Percentiles rank a stretch among this genome's conserved stretches.
Evolutionary conservation across 1,140 invertebrate genomes (phyloP).

Genomic region (Babylonia areolata): DNA sequence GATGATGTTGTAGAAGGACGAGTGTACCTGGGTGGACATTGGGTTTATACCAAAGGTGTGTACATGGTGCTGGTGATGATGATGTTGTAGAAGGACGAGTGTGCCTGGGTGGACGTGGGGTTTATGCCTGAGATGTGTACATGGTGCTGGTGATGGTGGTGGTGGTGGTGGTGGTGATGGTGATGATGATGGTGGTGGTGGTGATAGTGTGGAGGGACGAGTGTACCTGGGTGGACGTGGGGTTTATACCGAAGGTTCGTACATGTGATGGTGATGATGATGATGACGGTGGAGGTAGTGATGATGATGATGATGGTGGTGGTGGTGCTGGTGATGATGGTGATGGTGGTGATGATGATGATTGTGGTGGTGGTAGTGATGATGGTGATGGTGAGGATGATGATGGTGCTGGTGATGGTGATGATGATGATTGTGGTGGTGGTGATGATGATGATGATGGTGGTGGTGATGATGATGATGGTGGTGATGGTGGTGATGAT

Average conservation of each 20-base stretch:
- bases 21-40: not conserved
- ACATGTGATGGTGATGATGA: conserved; percentile 58
- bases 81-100: too few species aligned
- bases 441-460: too few species aligned
- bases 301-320: conserved; percentile 56
- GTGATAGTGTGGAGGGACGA: conserved; percentile 63
- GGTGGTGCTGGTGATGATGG: conserved; percentile 62
- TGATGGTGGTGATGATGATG: conserved; percentile 35
- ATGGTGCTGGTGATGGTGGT: not conserved
- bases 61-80: too few species aligned
- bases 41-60: not conserved
- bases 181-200: not conserved
- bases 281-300: not conserved
- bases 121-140: not conserved
- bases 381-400: too few species aligned
- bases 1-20: not conserved
- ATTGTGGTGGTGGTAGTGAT: too few species aligned
- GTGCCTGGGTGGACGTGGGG: not conserved
- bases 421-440: too few species aligned
- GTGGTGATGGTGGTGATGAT: too few species aligned
- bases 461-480: not conserved
- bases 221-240: conserved; percentile 64
- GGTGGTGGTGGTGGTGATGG: too few species aligned
- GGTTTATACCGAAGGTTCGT: conserved; percentile 57
- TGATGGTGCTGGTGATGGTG: too few species aligned